Conservation (phyloP, 2,888 invertebrate species). For the Augochlorella aurata region DNA sequence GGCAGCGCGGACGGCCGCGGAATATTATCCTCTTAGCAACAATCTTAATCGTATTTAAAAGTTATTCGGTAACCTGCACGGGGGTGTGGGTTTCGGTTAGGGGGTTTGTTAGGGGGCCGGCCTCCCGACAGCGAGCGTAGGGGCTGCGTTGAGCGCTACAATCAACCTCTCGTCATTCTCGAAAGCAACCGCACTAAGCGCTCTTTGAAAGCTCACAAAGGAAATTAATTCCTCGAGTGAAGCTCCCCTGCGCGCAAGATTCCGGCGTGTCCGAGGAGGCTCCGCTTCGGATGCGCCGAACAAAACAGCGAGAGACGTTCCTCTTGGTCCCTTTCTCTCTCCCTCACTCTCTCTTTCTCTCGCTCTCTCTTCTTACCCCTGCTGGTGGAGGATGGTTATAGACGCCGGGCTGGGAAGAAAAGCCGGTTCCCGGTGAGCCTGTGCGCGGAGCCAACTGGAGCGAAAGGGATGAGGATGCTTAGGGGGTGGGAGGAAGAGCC, state of each 20-base stretch:
- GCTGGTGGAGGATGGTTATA: conserved; percentile 15
- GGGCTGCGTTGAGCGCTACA: conserved; percentile 37
- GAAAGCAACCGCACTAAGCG: conserved; percentile 68
- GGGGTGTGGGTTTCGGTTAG: neutral
- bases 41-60: conserved; percentile 73
- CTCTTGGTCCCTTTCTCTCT: neutral
- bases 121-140: neutral
- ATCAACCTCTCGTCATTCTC: conserved; percentile 69
- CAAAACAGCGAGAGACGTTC: conserved; percentile 41
- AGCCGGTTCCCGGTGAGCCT: conserved; percentile 9
- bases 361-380: neutral
- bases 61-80: conserved; percentile 54
- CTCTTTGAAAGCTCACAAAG: conserved; percentile 72
- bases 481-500: neutral
- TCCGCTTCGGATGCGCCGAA: conserved; percentile 43
- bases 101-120: neutral
- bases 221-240: conserved; percentile 72
- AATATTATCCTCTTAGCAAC: conserved; percentile 70
- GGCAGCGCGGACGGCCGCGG: conserved; percentile 11
- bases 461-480: neutral
- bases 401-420: conserved; percentile 11
- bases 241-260: conserved; percentile 56
- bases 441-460: neutral
- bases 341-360: no score
- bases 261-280: conserved; percentile 46